These are phyloP conservation scores for Catamblyrhynchus diadema DNA, from an alignment of 2,797 vertebrate genomes.

Conservation along the genomic window DNA sequence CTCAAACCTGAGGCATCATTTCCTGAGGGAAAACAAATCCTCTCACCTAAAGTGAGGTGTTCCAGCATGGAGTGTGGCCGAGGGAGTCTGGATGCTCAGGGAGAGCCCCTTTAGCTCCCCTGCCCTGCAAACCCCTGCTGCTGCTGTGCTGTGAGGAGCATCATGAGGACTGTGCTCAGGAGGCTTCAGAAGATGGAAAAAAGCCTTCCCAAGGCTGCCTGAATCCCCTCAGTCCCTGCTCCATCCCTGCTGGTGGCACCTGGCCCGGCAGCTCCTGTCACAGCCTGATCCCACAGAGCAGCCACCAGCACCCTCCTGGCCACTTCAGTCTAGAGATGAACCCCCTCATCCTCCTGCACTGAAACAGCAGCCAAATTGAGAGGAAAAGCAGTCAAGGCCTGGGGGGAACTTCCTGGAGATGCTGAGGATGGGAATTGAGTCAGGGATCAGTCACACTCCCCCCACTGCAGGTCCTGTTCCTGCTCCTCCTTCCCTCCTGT, in stretches of 20 bases:
- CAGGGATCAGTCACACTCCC: accelerated
- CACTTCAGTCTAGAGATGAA: accelerated
- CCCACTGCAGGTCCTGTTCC: neutral
- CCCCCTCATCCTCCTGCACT: neutral
- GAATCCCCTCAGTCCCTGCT: accelerated
- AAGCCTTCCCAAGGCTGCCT: accelerated
- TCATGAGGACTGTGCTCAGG: accelerated
- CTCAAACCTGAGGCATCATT: neutral
- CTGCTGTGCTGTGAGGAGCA: accelerated
- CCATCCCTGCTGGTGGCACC: accelerated
- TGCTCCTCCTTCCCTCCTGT: neutral
- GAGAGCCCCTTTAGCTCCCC: neutral
- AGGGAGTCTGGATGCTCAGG: neutral
- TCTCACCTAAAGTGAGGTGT: accelerated
- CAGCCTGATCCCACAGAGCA: neutral
- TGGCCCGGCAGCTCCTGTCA: accelerated
- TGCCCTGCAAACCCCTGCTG: neutral
- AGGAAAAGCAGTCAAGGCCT: accelerated
- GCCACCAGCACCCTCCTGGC: neutral
- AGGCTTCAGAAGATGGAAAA: neutral
- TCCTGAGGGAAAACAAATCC: neutral
- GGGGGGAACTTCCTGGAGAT: accelerated
- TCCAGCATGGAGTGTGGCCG: neutral
- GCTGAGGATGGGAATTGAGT: accelerated
- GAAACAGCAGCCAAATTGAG: accelerated